These are phyloP conservation scores for Corella eumyota DNA, from an alignment of 23 tunicate species.

Conservation along the genomic window DNA sequence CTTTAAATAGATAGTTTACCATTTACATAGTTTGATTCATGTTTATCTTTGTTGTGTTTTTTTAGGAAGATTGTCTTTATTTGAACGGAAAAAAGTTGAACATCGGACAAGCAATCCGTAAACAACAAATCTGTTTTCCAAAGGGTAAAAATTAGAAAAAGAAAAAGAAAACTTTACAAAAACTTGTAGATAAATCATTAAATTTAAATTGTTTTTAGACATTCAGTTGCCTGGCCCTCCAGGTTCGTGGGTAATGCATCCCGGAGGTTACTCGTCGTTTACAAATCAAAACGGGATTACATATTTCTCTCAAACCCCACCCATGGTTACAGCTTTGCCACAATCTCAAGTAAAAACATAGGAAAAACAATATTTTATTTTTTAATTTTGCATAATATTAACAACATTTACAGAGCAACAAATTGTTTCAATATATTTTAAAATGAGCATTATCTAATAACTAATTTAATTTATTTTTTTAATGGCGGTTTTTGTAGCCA, in stretches of 20 bases:
- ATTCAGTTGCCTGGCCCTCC: constrained; percentile 77
- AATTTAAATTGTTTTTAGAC: constrained; percentile 8
- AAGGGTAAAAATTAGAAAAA: constrained; percentile 24
- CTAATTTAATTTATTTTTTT: too few relatives aligned
- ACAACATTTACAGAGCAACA: too few relatives aligned
- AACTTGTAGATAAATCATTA: neutral
- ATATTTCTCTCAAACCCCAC: constrained; percentile 73
- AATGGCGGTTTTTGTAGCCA: too few relatives aligned
- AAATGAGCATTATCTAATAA: too few relatives aligned
- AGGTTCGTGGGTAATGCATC: constrained; percentile 95
- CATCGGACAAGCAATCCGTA: constrained; percentile 96
- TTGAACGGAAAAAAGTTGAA: constrained; percentile 91
- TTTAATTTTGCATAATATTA: too few relatives aligned
- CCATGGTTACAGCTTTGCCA: constrained; percentile 41
- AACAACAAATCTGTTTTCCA: constrained; percentile 84
- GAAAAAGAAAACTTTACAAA: neutral
- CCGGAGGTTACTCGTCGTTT: constrained; percentile 91
- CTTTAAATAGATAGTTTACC: neutral
- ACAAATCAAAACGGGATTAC: constrained; percentile 94
- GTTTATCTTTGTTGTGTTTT: neutral
- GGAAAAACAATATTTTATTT: neutral
- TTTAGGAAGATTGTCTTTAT: constrained; percentile 75
- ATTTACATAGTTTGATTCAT: neutral
- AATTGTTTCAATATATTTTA: too few relatives aligned
- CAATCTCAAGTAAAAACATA: constrained; percentile 30